A percentile compares a stretch with the other conserved stretches of the same genome.
These are phyloP conservation scores for Eurypyga helias DNA, from an alignment of 2,113 vertebrate genomes.

Conservation along the genomic window DNA sequence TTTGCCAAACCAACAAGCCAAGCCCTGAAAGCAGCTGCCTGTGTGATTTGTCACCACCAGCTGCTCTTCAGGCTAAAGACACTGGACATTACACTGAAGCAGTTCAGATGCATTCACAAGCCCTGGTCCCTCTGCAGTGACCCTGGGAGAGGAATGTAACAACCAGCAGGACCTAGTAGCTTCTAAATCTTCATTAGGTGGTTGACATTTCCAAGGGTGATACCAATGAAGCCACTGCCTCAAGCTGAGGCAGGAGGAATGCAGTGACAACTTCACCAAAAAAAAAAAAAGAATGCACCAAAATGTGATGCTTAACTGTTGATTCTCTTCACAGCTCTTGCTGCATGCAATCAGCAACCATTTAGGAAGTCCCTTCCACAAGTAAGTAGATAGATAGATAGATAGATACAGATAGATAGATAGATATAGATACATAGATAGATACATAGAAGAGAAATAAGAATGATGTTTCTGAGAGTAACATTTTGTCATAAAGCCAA, in stretches of 20 bases:
- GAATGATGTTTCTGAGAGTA: neutral
- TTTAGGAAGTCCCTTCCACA: neutral
- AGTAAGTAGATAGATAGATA: neutral
- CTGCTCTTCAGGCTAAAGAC: neutral
- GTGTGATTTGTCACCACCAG: neutral
- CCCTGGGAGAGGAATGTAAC: neutral
- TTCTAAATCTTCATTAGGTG: neutral
- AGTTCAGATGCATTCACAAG: neutral
- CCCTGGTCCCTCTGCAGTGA: neutral
- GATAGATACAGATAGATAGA: too few relatives aligned
- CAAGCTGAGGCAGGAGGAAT: neutral
- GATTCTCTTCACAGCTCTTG: neutral
- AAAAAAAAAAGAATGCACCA: accelerated
- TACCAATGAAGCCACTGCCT: neutral
- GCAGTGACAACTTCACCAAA: neutral
- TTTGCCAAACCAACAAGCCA: neutral
- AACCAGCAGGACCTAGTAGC: neutral
- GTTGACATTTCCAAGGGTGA: neutral
- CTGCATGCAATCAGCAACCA: neutral
- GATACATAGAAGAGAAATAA: neutral
- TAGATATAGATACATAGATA: too few relatives aligned
- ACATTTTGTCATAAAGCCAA: conserved; percentile 15
- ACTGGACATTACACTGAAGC: neutral
- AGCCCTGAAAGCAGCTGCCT: neutral
- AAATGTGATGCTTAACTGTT: neutral